phyloP scores from a whole-genome alignment of 2,888 invertebrate genomes.

The Troides oblongomaculatus region DNA sequence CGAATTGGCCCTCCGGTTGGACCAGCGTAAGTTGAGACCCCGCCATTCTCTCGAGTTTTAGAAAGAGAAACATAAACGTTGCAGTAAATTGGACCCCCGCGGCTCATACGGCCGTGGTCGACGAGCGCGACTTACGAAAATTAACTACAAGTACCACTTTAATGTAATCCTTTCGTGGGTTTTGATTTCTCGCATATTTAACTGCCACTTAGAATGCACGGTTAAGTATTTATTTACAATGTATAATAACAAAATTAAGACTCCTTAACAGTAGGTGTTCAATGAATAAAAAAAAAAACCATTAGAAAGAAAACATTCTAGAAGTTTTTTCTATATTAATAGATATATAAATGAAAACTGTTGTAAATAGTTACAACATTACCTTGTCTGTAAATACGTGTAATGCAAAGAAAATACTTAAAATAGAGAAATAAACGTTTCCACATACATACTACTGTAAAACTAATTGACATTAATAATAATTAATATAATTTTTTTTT shows the following conservation, averaged over 20 bases:
- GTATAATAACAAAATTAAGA: background rate
- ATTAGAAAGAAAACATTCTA: too few relatives aligned
- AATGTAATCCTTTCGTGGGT: slow-evolving; percentile 20
- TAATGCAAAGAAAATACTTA: too few relatives aligned
- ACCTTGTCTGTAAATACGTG: too few relatives aligned
- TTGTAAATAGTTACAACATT: too few relatives aligned
- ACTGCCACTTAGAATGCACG: background rate
- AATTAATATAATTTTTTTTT: too few relatives aligned
- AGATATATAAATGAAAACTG: too few relatives aligned
- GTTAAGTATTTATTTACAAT: background rate
- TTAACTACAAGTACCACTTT: slow-evolving; percentile 72
- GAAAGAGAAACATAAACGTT: slow-evolving; percentile 16
- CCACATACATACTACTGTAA: too few relatives aligned
- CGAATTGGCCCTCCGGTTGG: background rate
- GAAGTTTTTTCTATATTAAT: too few relatives aligned
- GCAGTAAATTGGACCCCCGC: slow-evolving; percentile 13
- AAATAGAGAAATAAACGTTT: too few relatives aligned
- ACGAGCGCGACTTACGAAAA: slow-evolving; percentile 61
- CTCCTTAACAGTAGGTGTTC: too few relatives aligned
- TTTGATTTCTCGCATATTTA: slow-evolving; percentile 12
- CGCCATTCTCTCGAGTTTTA: slow-evolving; percentile 17
- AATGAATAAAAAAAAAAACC: too few relatives aligned
- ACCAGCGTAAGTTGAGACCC: slow-evolving; percentile 20
- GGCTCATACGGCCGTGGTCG: slow-evolving; percentile 5
- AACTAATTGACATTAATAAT: too few relatives aligned